Percentiles rank a stretch among this genome's conserved stretches.
Evolutionary conservation across 2,888 invertebrate genomes (phyloP).

Genomic region (Tenthredo amoena): DNA sequence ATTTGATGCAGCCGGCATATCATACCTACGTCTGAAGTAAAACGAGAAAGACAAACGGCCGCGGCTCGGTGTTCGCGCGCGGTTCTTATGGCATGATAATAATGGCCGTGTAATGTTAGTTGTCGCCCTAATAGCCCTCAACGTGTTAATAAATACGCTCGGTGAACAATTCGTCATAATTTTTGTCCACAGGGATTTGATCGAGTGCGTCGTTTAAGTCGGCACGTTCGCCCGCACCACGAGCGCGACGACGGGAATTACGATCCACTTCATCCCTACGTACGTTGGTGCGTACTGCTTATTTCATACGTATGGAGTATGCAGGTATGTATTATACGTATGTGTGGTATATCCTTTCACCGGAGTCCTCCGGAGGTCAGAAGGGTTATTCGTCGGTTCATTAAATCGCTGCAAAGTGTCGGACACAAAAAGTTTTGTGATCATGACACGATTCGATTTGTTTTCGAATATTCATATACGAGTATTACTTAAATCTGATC

Average conservation of each 20-base stretch:
- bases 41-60: slow-evolving; percentile 20
- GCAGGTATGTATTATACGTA: background rate
- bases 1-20: background rate
- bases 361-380: slow-evolving; percentile 1
- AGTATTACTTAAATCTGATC: background rate
- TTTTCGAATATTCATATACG: no score
- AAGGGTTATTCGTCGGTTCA: slow-evolving; percentile 18
- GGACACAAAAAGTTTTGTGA: background rate
- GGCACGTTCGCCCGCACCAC: slow-evolving; percentile 43
- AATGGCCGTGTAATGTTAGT: slow-evolving; percentile 63
- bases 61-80: slow-evolving; percentile 7
- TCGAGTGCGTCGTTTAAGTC: slow-evolving; percentile 48
- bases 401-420: slow-evolving; percentile 3
- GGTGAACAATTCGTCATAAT: slow-evolving; percentile 67
- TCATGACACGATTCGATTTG: background rate
- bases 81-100: slow-evolving; percentile 16
- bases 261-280: slow-evolving; percentile 42
- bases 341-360: background rate
- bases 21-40: background rate
- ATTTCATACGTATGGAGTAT: background rate
- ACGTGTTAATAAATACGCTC: slow-evolving; percentile 73
- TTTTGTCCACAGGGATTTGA: slow-evolving; percentile 57
- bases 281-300: background rate
- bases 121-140: slow-evolving; percentile 70
- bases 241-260: background rate